Percentiles rank a stretch among this genome's conserved stretches.
Conservation (phyloP, 2,113 vertebrate species). For the Myodes glareolus region DNA sequence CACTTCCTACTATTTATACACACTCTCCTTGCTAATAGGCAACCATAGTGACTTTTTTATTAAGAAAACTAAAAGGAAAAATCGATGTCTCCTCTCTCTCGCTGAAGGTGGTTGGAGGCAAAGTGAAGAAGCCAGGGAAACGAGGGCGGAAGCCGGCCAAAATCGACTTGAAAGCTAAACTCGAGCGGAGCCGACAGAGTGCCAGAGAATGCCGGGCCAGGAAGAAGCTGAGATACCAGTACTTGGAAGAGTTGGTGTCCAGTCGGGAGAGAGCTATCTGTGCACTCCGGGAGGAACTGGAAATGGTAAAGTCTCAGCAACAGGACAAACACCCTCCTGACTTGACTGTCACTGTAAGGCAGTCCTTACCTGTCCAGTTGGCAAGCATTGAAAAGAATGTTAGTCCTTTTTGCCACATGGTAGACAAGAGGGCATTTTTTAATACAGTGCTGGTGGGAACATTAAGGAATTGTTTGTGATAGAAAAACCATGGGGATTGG, state of each 20-base stretch:
- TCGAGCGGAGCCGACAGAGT: constrained; percentile 97
- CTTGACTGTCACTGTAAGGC: background rate
- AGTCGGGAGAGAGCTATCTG: constrained; percentile 97
- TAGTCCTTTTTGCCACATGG: background rate
- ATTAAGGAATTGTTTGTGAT: background rate
- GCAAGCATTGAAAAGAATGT: background rate
- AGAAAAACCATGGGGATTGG: background rate
- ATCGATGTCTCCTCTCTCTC: background rate
- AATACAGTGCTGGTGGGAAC: background rate
- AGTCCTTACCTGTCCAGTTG: background rate
- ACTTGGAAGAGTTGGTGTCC: constrained; percentile 97
- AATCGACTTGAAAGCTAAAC: constrained; percentile 98
- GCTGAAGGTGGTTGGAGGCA: constrained; percentile 92
- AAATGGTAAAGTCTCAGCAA: constrained; percentile 90
- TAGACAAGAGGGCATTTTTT: background rate
- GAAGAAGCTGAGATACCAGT: constrained; percentile 98
- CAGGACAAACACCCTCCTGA: background rate
- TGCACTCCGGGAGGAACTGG: constrained; percentile 96
- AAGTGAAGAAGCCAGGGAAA: constrained; percentile 98
- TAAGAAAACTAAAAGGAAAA: constrained; percentile 25
- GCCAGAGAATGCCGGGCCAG: constrained; percentile 96
- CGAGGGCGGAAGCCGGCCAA: constrained; percentile 97
- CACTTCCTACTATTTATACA: background rate
- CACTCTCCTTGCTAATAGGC: constrained; percentile 27
- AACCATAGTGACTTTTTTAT: background rate